A percentile compares a stretch with the other conserved stretches of the same genome.
phyloP scores from a whole-genome alignment of 2,797 vertebrate genomes.

The Takifugu rubripes region DNA sequence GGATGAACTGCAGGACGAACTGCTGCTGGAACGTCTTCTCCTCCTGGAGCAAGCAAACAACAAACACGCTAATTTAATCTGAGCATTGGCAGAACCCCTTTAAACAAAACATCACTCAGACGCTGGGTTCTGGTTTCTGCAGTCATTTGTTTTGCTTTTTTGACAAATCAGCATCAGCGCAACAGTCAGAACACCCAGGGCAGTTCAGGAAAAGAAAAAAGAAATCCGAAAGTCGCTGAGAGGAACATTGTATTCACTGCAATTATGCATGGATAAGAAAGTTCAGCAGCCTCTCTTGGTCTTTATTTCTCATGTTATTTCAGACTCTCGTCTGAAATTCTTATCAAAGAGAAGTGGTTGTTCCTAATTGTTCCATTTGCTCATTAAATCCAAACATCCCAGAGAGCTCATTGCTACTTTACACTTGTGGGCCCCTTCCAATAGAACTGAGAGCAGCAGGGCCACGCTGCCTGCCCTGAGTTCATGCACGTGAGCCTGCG shows the following conservation, averaged over 20 bases:
- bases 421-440: constrained; percentile 32
- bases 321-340: constrained; percentile 1
- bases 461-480: constrained; percentile 45
- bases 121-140: constrained; percentile 3
- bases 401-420: constrained; percentile 29
- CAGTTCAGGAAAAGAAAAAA: background rate
- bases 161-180: constrained; percentile 3
- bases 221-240: background rate
- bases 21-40: constrained; percentile 88
- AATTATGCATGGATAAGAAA: too few relatives aligned
- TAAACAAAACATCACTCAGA: constrained; percentile 20
- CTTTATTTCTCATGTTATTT: background rate
- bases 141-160: constrained; percentile 13
- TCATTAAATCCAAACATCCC: constrained; percentile 21
- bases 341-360: constrained; percentile 32
- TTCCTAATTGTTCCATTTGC: constrained; percentile 4
- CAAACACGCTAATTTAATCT: constrained; percentile 8
- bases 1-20: constrained; percentile 89
- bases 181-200: constrained; percentile 4
- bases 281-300: too few relatives aligned
- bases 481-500: constrained; percentile 54
- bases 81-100: constrained; percentile 6
- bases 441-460: constrained; percentile 34
- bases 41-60: constrained; percentile 67
- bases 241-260: too few relatives aligned